These are phyloP conservation scores for Drosophila ustulata DNA, from an alignment of 2,888 invertebrate genomes.

Conservation along the genomic window DNA sequence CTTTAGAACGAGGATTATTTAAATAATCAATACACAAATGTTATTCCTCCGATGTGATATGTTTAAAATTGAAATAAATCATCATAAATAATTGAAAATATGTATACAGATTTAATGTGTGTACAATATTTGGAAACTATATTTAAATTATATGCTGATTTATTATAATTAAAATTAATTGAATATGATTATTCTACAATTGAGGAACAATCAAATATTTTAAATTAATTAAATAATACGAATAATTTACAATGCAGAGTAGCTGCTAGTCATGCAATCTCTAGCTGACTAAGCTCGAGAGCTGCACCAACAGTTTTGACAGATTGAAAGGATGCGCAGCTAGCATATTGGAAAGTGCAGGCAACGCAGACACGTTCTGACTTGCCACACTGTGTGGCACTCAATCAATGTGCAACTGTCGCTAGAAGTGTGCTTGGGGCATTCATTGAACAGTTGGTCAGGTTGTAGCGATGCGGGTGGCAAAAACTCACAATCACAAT, in stretches of 20 bases:
- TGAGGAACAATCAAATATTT: too few relatives aligned
- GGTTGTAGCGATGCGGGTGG: conserved; percentile 21
- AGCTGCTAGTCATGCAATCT: background rate
- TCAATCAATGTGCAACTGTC: conserved; percentile 23
- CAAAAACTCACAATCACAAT: background rate
- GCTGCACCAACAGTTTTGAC: conserved; percentile 20
- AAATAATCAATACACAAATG: too few relatives aligned
- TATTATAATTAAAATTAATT: background rate
- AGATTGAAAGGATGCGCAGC: conserved; percentile 25
- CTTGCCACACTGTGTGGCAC: conserved; percentile 16
- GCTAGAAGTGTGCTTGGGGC: background rate
- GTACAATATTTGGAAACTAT: too few relatives aligned
- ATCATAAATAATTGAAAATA: too few relatives aligned
- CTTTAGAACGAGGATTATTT: too few relatives aligned
- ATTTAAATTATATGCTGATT: too few relatives aligned
- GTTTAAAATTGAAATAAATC: too few relatives aligned
- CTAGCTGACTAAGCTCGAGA: background rate
- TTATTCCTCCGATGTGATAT: too few relatives aligned
- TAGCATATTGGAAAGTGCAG: conserved; percentile 13
- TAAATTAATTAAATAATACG: background rate
- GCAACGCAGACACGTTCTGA: conserved; percentile 3
- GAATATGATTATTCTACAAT: background rate
- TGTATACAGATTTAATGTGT: too few relatives aligned
- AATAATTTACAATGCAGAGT: background rate
- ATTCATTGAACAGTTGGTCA: conserved; percentile 16